Conservation (phyloP, 2,113 vertebrate genomes). For the Ciconia boyciana region DNA sequence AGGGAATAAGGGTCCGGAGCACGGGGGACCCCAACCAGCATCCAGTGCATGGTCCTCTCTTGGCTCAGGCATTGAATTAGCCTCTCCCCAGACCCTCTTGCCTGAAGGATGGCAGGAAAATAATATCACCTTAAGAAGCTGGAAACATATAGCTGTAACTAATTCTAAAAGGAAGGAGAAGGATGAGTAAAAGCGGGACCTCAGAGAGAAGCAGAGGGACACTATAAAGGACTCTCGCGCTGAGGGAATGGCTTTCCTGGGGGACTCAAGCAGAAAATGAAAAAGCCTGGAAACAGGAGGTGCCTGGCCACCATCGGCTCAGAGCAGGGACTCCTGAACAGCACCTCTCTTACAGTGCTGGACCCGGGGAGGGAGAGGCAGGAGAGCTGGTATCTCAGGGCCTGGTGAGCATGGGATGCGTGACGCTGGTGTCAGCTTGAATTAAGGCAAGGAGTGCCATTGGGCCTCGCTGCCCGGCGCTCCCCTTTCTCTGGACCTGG, state of each 20-base stretch:
- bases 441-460: neutral
- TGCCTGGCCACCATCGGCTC: neutral
- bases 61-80: neutral
- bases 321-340: neutral
- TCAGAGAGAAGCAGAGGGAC: neutral
- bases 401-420: fast-evolving
- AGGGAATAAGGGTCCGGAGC: neutral
- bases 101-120: neutral
- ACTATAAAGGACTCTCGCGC: neutral
- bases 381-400: neutral
- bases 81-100: neutral
- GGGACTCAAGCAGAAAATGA: neutral
- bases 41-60: neutral
- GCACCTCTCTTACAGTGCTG: neutral
- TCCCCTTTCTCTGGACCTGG: neutral
- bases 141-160: neutral
- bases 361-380: neutral
- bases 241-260: neutral
- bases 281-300: neutral
- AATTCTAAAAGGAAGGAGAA: neutral
- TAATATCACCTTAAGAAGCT: neutral
- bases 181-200: neutral
- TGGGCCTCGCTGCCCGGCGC: fast-evolving
- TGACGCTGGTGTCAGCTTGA: neutral
- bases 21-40: neutral